These are phyloP conservation scores for Apostichopus leukothele DNA, from an alignment of 53 echinoderm and acorn worm species.

Conservation along the genomic window DNA sequence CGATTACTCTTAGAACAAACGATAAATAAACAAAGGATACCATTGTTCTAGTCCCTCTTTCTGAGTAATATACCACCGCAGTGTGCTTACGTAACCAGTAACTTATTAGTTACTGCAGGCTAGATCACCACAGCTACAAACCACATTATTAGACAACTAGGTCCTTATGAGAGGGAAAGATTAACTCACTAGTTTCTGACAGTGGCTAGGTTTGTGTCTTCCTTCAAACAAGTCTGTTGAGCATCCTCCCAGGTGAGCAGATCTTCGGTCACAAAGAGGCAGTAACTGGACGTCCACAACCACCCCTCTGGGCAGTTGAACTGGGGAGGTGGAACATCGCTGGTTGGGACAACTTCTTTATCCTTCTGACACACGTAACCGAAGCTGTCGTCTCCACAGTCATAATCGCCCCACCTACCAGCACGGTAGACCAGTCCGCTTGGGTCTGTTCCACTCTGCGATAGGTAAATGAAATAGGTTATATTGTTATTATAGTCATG, in stretches of 20 bases:
- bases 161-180: no score
- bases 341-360: conserved; percentile 44
- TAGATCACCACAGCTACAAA: no score
- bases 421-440: conserved; percentile 48
- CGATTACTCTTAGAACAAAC: no score
- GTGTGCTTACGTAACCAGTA: no score
- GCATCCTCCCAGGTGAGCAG: conserved; percentile 52
- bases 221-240: conserved; percentile 4
- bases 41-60: no score
- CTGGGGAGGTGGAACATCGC: conserved; percentile 64
- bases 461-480: not conserved
- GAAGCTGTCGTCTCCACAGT: conserved; percentile 48
- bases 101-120: no score
- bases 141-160: no score
- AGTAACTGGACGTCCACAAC: conserved; percentile 53
- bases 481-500: not conserved
- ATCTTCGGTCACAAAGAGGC: conserved; percentile 45
- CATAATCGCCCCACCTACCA: conserved; percentile 67
- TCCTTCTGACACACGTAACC: conserved; percentile 62
- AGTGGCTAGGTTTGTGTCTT: conserved; percentile 53
- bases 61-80: no score
- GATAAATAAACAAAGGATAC: no score
- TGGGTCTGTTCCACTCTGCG: conserved; percentile 56
- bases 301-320: conserved; percentile 61
- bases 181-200: conserved; percentile 50